Conservation (phyloP, 2,113 vertebrate species). For the Psilopsiagon aymara region DNA sequence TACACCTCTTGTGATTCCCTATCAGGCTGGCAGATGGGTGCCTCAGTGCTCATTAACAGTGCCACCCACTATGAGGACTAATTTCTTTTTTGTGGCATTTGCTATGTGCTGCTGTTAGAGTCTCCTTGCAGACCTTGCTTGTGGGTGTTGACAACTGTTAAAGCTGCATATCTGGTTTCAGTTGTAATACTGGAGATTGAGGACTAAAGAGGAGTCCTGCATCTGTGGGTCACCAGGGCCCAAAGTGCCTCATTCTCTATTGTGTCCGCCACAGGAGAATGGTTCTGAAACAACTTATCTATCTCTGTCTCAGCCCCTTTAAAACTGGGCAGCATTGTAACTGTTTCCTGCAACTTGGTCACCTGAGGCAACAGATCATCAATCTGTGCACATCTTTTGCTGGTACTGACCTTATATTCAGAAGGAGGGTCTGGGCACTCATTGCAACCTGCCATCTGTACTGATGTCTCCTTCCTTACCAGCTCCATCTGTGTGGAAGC, state of each 20-base stretch:
- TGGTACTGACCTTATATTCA: not conserved
- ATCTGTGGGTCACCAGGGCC: not conserved
- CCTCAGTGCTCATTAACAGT: accelerated
- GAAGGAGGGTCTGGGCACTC: not conserved
- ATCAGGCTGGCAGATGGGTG: accelerated
- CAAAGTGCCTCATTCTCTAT: not conserved
- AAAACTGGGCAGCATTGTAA: not conserved
- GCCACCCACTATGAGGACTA: accelerated
- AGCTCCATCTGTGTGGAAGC: not conserved
- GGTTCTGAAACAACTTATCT: not conserved
- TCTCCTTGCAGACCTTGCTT: not conserved
- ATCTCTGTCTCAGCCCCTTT: accelerated
- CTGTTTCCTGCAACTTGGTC: not conserved
- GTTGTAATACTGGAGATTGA: not conserved
- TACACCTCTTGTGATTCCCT: not conserved
- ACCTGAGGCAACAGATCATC: not conserved
- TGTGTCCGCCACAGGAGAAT: accelerated
- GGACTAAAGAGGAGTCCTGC: not conserved
- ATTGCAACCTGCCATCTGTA: accelerated
- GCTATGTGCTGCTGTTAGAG: not conserved
- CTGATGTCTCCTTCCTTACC: not conserved
- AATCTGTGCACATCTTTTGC: not conserved
- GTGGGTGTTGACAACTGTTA: not conserved
- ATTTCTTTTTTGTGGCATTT: not conserved
- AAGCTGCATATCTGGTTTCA: not conserved